A percentile compares a stretch with the other conserved stretches of the same genome.
Evolutionary conservation across 2,888 invertebrate genomes (phyloP).

Genomic region (Lithodes maja): DNA sequence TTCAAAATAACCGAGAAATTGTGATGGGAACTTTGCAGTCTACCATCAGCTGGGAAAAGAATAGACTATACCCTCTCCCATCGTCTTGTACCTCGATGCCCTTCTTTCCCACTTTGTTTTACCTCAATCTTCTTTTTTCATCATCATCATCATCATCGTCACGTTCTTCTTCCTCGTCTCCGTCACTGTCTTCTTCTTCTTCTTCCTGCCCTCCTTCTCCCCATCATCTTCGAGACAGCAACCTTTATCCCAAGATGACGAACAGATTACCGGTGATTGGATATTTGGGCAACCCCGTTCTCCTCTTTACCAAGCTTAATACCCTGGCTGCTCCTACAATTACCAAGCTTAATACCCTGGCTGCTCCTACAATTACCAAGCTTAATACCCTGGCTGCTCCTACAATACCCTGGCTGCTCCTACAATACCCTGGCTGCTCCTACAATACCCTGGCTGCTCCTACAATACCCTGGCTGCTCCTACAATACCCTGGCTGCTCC

Average conservation of each 20-base stretch:
- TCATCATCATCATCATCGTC: background rate
- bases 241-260: background rate
- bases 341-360: no score
- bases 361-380: background rate
- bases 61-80: background rate
- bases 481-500: no score
- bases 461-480: no score
- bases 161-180: background rate
- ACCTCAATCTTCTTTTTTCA: background rate
- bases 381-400: no score
- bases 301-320: background rate
- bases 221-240: background rate
- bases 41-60: no score
- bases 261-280: background rate
- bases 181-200: no score
- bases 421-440: no score
- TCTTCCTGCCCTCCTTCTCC: background rate
- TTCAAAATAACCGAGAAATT: no score
- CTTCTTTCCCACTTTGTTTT: background rate
- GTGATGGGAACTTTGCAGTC: no score
- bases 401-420: no score
- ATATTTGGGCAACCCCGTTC: background rate
- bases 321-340: background rate
- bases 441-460: no score
- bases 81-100: background rate